phyloP scores from a whole-genome alignment of 1,140 invertebrate species.

The Phortica variegata region DNA sequence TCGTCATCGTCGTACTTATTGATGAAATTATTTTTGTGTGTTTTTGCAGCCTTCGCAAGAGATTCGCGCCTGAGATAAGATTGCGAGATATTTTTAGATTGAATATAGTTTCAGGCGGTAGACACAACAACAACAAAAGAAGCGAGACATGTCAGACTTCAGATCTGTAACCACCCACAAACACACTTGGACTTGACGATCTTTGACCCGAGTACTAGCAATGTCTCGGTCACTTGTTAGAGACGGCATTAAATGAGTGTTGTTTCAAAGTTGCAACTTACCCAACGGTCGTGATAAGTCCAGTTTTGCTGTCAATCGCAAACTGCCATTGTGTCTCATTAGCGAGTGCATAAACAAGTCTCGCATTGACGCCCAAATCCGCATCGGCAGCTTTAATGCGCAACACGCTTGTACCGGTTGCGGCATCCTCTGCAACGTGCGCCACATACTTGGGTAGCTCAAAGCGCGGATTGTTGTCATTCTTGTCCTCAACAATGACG shows the following conservation, averaged over 20 bases:
- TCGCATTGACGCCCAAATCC: conserved; percentile 85
- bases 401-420: conserved; percentile 77
- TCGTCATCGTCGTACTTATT: conserved; percentile 12
- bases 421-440: conserved; percentile 74
- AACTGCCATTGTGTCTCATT: conserved; percentile 91
- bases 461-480: conserved; percentile 89
- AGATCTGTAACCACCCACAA: no score
- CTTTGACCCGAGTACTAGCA: no score
- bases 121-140: no score
- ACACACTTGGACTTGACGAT: no score
- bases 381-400: conserved; percentile 84
- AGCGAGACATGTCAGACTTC: no score
- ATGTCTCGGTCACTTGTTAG: no score
- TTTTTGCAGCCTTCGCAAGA: conserved; percentile 22
- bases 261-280: conserved; percentile 64
- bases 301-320: conserved; percentile 88
- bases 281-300: conserved; percentile 87
- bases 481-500: conserved; percentile 83
- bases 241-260: no score
- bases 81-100: no score
- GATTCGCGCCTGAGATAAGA: conserved; percentile 25
- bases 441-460: conserved; percentile 73
- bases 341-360: conserved; percentile 86
- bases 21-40: conserved; percentile 24
- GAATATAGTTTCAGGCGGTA: no score